Conservation (phyloP, 2,888 invertebrate genomes). For the Plagodis dolabraria region DNA sequence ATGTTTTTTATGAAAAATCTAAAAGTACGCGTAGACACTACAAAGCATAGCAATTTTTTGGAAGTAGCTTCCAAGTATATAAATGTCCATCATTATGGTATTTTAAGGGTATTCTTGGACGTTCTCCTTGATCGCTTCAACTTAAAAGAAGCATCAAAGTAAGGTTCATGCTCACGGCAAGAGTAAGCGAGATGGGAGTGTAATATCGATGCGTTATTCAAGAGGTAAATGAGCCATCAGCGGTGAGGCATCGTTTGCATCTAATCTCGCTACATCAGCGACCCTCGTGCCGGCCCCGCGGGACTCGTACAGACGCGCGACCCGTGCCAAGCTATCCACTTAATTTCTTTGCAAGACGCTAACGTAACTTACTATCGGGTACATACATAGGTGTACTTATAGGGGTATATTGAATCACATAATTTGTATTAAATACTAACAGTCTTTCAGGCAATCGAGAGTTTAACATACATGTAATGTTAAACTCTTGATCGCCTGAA, state of each 20-base stretch:
- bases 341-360: conserved; percentile 32
- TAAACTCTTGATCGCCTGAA: too few relatives aligned
- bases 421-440: too few relatives aligned
- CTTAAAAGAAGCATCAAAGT: conserved; percentile 35
- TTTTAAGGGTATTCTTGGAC: background rate
- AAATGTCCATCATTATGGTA: background rate
- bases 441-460: too few relatives aligned
- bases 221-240: conserved; percentile 81
- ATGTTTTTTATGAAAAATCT: too few relatives aligned
- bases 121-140: conserved; percentile 4
- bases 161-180: conserved; percentile 34
- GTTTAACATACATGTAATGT: too few relatives aligned
- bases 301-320: conserved; percentile 52
- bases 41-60: too few relatives aligned
- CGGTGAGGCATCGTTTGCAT: conserved; percentile 76
- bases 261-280: conserved; percentile 70
- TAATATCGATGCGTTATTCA: conserved; percentile 78
- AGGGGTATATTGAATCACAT: too few relatives aligned
- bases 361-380: background rate
- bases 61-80: too few relatives aligned
- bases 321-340: conserved; percentile 45
- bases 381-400: too few relatives aligned
- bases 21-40: too few relatives aligned
- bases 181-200: conserved; percentile 48
- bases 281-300: conserved; percentile 51